Evolutionary conservation across 1,140 invertebrate species (phyloP), one percentile per base, ranked within the genome.

Genomic region (Rhopalosiphum padi): DNA sequence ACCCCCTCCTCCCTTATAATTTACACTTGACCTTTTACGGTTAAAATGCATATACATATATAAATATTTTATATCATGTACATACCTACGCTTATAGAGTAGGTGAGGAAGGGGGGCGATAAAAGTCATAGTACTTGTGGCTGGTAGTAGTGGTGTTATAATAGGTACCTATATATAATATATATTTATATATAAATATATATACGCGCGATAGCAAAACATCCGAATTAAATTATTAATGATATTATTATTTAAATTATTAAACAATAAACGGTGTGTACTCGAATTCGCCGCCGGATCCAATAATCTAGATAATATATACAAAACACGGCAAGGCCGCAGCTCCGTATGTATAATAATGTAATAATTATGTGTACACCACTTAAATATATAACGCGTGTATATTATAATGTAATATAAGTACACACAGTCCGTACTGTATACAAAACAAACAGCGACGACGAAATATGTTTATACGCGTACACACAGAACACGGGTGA

Each of bases 1-100:
- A 18, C 22, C 35, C 35, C 2, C 35, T 22, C 41, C 4, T 2
- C 46, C 18, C 30, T 88, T 88, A 37, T 89, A 89, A 89, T 89
- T 89, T 89, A 89, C 87, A 89, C 87, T 89, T 89, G 87, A 89
- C 87, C 87, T 89, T 89, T 89, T 15, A n/a, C 4, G 46, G 43
- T 86, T 46, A 30, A 46, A 46, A 86, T 25, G 11, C 18, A 46
- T 86, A 86, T 3, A 41, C 5, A 37, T 11, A 53, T 6, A 60
- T 15, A 60, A 46, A 68, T n/a, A 25, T n/a, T 15, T 68, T 11
- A 68, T 68, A 68, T 15, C 30, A 4, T 30, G 30, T 30, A 77
- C 60, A 1, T 53, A 53, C 8, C 25, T 30, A 68, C 11, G 6
- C 25, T 11, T 77, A n/a, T 68, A n/a, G 60, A n/a, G n/a, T 77